Evolutionary conservation across 2,797 vertebrate genomes (phyloP), one percentile per base, ranked within the genome.

Genomic region (Coregonus sp.): DNA sequence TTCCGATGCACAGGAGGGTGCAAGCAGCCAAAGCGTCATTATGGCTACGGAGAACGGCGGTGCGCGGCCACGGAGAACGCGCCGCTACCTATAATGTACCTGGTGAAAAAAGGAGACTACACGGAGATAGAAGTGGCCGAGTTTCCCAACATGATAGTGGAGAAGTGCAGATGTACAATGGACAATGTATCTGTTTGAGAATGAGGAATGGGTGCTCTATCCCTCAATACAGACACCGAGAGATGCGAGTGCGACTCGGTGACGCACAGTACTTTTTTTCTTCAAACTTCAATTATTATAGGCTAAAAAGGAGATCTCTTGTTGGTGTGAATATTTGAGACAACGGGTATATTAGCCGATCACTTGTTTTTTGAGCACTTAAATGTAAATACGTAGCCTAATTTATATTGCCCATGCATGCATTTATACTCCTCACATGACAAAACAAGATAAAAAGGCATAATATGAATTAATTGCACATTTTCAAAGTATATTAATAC

Each of bases 41-140:
- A 84, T 0, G 88, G 84, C 35, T 91, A 93, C 0, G 87, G 92
- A 9, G 79, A 87, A 66, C 90, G 94, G 66, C 76, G 82, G 40
- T 95, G 95, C 1, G 84, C 90, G 0, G 89, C 70, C 7, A 81
- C 81, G 0, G 91, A 91, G 29, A 95, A 87, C 73, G 90, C 93
- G 4, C 86, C 94, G 0, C 89, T 95, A 40, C 95, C 95, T 25
- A 56, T 95, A 73, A 94, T 95, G 88, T 95, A 95, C 82, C 90
- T 95, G 3, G 81, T 92, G 82, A 92, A 86, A 81, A 93, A 90
- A 74, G 94, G 91, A 54, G 94, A 95, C 79, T 89, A 85, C 87
- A 95, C 95, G 0, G 92, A 95, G 80, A 93, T 95, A 0, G 92
- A 95, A 76, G 95, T 93, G 25, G 93, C 94, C 0, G 94, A 95